Base-by-base conservation (phyloP, 2,113 vertebrate genomes). In the Noctilio leporinus region DNA sequence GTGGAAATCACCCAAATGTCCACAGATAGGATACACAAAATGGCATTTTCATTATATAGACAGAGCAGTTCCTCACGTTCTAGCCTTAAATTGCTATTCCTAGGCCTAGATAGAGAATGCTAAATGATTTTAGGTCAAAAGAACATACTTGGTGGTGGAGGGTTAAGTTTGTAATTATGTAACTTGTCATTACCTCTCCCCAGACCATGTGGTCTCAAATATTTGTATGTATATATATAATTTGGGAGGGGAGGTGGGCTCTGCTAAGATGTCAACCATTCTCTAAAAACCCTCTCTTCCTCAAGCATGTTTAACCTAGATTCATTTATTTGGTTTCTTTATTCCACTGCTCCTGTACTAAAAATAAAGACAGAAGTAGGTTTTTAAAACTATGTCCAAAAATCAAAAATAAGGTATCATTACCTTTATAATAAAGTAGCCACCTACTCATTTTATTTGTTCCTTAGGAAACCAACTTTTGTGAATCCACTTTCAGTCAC, bases 391-490 rank as follows among this genome's bases (percentile, higher is more conserved):
- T 17, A 94, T 65, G n/a, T 69, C 70, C 53, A 88, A 91, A 55
- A 96, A 83, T 64, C 22, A 77, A 87, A 77, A 76, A 77, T 62
- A 76, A 19, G 0, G 19, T 30, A 85, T 89, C 87, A 57, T 92
- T 85, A 57, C 64, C 51, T 65, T 77, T 65, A 78, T 82, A 87
- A 72, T 88, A 62, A 96, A 92, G 38, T 49, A 78, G 1, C 51
- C 28, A 81, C 9, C 10, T 35, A 82, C 43, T 93, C 75, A 94
- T 84, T 92, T 86, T 77, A 77, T 88, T 73, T 94, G 26, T 92
- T 92, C 84, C 17, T 92, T 84, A 75, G 73, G 55, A 69, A 96
- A 49, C 28, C 76, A 93, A 89, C 47, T 95, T 90, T 62, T 90
- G 11, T 90, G 33, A 93, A 92, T 30, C 55, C 65, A 80, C 57